phyloP scores from a whole-genome alignment of 2,113 vertebrate species.

The Cettia cetti region DNA sequence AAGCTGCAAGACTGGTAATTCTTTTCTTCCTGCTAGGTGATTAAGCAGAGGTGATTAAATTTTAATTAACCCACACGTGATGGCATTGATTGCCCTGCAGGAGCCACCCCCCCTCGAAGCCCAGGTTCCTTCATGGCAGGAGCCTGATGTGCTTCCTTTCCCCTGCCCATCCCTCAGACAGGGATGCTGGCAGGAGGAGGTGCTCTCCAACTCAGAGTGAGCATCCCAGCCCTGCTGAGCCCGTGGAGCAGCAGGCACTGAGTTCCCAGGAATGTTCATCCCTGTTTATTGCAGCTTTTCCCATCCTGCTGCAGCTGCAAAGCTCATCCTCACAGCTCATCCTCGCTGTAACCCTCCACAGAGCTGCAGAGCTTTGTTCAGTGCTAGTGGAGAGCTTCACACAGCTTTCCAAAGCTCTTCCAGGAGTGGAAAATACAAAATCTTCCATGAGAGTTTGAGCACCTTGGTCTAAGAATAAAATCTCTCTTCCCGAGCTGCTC shows the following conservation, averaged over 20 bases:
- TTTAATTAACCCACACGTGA: background rate
- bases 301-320: background rate
- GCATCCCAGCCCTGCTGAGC: background rate
- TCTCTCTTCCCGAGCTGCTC: background rate
- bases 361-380: background rate
- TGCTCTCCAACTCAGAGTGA: background rate
- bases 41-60: conserved; percentile 5
- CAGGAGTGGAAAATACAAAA: background rate
- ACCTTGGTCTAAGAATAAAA: background rate
- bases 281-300: background rate
- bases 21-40: conserved; percentile 17
- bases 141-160: background rate
- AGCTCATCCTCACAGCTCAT: background rate
- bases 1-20: background rate
- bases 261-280: background rate
- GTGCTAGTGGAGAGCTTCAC: background rate
- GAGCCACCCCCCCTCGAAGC: background rate
- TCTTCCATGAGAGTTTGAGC: background rate
- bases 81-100: background rate
- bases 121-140: background rate
- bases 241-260: background rate
- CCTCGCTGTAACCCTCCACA: rapidly evolving
- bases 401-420: background rate
- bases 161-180: background rate
- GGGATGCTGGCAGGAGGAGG: background rate